Percentiles rank a stretch among this genome's conserved stretches.
These are phyloP conservation scores for Semotilus atromaculatus DNA, from an alignment of 2,797 vertebrate genomes.

Conservation along the genomic window DNA sequence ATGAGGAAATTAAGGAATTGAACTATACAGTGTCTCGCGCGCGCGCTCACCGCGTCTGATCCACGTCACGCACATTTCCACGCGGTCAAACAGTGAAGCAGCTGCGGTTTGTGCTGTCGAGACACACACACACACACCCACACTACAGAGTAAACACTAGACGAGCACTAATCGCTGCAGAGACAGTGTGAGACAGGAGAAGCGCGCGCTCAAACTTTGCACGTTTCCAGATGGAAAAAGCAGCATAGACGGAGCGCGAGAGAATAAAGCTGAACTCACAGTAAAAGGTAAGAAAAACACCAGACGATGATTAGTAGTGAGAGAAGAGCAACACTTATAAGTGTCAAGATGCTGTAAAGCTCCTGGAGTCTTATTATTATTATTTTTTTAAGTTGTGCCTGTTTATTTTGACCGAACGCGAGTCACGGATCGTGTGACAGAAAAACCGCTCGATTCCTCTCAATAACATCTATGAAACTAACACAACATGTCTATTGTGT, in stretches of 20 bases:
- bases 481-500: background rate
- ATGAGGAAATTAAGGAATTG: background rate
- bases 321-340: background rate
- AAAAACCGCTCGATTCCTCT: background rate
- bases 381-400: background rate
- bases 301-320: background rate
- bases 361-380: no score
- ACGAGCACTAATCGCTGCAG: background rate
- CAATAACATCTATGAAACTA: background rate
- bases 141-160: background rate
- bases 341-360: background rate
- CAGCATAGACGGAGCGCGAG: no score
- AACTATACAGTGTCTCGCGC: background rate
- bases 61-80: background rate
- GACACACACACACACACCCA: background rate
- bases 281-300: constrained; percentile 5
- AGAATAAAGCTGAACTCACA: no score
- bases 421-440: background rate
- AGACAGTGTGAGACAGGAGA: background rate
- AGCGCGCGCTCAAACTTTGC: background rate
- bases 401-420: background rate
- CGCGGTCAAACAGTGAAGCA: background rate
- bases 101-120: background rate
- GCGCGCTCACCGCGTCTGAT: background rate
- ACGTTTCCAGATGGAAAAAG: background rate